Evolutionary conservation across 1,140 invertebrate species (phyloP), one percentile per base, ranked within the genome.

Genomic region (Batillaria attramentaria): DNA sequence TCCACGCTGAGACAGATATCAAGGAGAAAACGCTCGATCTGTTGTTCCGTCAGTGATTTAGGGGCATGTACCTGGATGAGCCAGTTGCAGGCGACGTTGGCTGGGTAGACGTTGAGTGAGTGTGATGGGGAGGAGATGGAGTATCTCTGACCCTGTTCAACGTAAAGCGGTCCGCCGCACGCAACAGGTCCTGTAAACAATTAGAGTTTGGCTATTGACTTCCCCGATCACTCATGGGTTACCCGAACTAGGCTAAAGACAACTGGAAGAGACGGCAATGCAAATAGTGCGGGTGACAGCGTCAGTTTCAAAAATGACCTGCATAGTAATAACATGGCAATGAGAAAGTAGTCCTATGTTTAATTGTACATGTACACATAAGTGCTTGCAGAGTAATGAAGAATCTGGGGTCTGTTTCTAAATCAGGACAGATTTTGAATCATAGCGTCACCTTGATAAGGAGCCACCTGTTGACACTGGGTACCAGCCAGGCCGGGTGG

Each of bases 401-500:
- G 62, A 66, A 39, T 8, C 13, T 28, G 20, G 33, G 16, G 16
- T 10, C 8, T 35, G 18, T 24, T 42, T 18, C 20, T 31, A 18
- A 31, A 41, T 20, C 13, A 60, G 5, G 28, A 10, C 16, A 28
- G 24, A 4, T 60, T 28, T 54, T 28, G 18, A 4, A n/a, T n/a
- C n/a, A 42, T 60, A 54, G 24, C 43, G 78, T 60, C 42, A 77
- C 83, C 82, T 42, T 77, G 75, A 80, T 79, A 74, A 5, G 82
- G 80, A 33, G 79, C 85, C n/a, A 83, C 80, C 2, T 50, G 78
- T 42, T 89, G 80, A 79, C 89, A 90, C 46, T 70, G 83, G 31
- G 77, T 57, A 24, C 89, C 89, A 3, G 74, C 76, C 43, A 90
- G 79, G 13, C 89, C 89, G 18, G 87, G 87, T 13, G 89, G 83